Evolutionary conservation across 2,113 vertebrate species (phyloP).

Genomic region (Catharus fuscescens): DNA sequence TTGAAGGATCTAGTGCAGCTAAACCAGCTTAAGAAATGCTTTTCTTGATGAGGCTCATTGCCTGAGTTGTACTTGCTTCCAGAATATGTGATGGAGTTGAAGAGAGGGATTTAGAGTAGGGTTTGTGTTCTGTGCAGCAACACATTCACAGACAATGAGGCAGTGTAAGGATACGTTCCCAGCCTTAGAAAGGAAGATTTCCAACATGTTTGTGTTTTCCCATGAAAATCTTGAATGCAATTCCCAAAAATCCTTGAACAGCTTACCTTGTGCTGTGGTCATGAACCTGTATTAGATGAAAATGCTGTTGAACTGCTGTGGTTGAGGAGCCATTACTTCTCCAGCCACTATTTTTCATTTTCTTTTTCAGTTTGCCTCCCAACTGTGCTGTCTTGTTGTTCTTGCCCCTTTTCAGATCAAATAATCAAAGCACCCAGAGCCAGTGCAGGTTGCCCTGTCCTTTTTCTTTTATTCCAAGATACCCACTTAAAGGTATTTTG

Average conservation of each 20-base stretch:
- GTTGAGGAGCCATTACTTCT: neutral
- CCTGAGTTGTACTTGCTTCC: neutral
- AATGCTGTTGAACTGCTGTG: neutral
- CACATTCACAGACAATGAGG: neutral
- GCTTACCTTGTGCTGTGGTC: neutral
- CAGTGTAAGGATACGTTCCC: rapidly evolving
- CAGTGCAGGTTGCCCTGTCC: neutral
- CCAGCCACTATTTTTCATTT: neutral
- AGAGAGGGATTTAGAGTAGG: neutral
- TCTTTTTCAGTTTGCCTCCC: neutral
- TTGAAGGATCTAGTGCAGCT: neutral
- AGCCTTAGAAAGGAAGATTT: neutral
- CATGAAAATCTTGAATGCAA: neutral
- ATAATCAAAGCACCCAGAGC: neutral
- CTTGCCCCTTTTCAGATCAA: neutral
- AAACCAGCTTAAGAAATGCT: neutral
- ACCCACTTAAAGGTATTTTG: neutral
- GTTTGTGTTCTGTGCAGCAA: neutral
- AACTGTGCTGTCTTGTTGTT: neutral
- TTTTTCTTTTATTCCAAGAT: neutral
- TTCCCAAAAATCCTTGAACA: neutral
- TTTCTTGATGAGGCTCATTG: neutral
- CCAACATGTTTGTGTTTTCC: neutral
- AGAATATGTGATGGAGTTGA: neutral
- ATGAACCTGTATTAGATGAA: rapidly evolving